A percentile compares a stretch with the other conserved stretches of the same genome.
Evolutionary conservation across 2,113 vertebrate genomes (phyloP).

Genomic region (Mesocricetus auratus): DNA sequence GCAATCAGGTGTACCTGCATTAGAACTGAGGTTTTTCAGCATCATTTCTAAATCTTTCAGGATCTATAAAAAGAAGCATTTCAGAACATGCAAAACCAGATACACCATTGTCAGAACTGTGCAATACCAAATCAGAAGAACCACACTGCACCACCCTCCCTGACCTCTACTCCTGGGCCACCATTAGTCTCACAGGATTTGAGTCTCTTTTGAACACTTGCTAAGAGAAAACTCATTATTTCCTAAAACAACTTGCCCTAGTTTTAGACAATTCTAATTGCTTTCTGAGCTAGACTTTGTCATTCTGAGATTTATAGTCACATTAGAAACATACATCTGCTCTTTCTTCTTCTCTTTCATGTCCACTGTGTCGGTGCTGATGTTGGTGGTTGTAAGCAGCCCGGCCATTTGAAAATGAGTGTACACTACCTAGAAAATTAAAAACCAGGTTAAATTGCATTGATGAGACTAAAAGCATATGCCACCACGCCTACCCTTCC

Average conservation of each 20-base stretch:
- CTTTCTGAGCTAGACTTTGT: conserved; percentile 37
- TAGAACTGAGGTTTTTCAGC: conserved; percentile 29
- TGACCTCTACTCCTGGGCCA: background rate
- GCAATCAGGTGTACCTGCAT: background rate
- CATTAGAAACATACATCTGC: conserved; percentile 91
- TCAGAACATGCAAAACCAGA: background rate
- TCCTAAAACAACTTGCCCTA: conserved; percentile 49
- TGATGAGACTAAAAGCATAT: background rate
- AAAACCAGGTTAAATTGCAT: conserved; percentile 64
- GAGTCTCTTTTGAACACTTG: background rate
- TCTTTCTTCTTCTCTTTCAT: conserved; percentile 95
- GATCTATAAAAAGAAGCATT: background rate
- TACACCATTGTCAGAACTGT: background rate
- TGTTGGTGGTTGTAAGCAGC: conserved; percentile 93
- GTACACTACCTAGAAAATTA: conserved; percentile 89
- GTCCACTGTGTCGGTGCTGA: conserved; percentile 91
- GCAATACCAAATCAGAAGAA: background rate
- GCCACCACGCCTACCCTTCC: background rate
- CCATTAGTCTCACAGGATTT: background rate
- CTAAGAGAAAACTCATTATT: conserved; percentile 9
- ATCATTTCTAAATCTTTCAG: conserved; percentile 34
- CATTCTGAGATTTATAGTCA: conserved; percentile 25
- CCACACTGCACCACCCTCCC: background rate
- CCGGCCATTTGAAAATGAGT: conserved; percentile 95
- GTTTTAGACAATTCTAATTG: conserved; percentile 59